Conservation (phyloP, 1,140 invertebrate species). For the Hylaeus volcanicus region DNA sequence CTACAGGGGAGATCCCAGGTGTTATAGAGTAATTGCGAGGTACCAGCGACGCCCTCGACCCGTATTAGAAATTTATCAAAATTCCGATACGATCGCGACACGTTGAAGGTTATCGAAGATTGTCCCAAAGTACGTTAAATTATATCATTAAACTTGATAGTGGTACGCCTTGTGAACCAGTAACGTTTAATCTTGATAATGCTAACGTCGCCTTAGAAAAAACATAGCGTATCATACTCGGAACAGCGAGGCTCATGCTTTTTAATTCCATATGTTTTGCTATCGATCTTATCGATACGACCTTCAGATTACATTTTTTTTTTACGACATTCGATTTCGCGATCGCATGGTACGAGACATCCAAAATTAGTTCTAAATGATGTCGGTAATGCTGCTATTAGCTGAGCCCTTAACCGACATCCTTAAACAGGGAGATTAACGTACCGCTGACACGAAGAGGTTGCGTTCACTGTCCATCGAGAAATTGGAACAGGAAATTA, state of each 20-base stretch:
- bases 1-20: not conserved
- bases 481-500: conserved; percentile 37
- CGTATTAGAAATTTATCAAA: conserved; percentile 6
- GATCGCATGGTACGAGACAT: conserved; percentile 13
- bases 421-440: conserved; percentile 34
- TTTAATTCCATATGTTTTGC: not conserved
- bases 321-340: conserved; percentile 1
- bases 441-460: conserved; percentile 14
- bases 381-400: conserved; percentile 30
- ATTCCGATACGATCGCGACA: not conserved
- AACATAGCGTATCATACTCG: not conserved
- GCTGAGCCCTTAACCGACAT: conserved; percentile 45
- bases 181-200: conserved; percentile 15
- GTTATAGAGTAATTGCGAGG: not conserved
- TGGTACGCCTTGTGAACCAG: not conserved
- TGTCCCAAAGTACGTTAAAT: not conserved
- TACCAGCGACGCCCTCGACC: conserved; percentile 1
- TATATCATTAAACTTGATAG: conserved; percentile 18
- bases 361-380: conserved; percentile 40
- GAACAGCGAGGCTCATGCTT: not conserved
- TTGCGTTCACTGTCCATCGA: conserved; percentile 41
- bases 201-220: not conserved
- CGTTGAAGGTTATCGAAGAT: conserved; percentile 11
- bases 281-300: not conserved
- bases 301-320: not conserved